Evolutionary conservation across 2,888 invertebrate genomes (phyloP), one percentile per base, ranked within the genome.

Genomic region (Lysandra coridon): DNA sequence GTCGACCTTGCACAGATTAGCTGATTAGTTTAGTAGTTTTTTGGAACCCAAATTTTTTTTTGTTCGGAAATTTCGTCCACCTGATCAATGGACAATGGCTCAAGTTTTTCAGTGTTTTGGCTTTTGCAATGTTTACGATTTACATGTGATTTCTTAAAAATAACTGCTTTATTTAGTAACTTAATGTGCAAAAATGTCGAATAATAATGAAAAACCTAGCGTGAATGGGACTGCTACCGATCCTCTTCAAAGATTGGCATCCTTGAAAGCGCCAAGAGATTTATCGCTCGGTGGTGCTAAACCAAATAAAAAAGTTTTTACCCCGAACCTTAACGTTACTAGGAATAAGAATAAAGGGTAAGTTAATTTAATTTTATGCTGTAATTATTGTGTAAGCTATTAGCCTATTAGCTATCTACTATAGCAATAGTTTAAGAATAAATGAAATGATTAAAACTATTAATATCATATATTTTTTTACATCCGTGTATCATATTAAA

Each of bases 291-390:
- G 96, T 17, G 95, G 90, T 80, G 86, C 87, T 74, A 95, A 94
- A 82, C 88, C 90, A 0, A 93, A 89, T 82, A 96, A 96, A 87
- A 96, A 96, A 86, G 93, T 95, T 1, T 96, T 96, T 83, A 91
- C 92, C 1, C 96, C 96, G 5, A 96, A 96, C 85, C 88, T 96
- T 78, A 96, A 96, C 85, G 96, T 95, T 0, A 89, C 95, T 78
- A 93, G 96, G 79, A 96, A 96, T 86, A 96, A 96, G 86, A 96
- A 94, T 83, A 95, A 94, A 85, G 89, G 90, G 95, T 94, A 85
- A 62, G 73, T 75, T 49, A 14, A 2, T 33, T 78, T 37, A 64
- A 17, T 73, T 73, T 53, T 23, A 53, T 49, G n/a, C 74, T 74
- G 14, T 62, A 14, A 14, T 53, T 53, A 14, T 53, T 53, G 49